Percentiles rank a stretch among this genome's conserved stretches.
Evolutionary conservation across 2,888 invertebrate species (phyloP).

Genomic region (Choristoneura rosaceana): DNA sequence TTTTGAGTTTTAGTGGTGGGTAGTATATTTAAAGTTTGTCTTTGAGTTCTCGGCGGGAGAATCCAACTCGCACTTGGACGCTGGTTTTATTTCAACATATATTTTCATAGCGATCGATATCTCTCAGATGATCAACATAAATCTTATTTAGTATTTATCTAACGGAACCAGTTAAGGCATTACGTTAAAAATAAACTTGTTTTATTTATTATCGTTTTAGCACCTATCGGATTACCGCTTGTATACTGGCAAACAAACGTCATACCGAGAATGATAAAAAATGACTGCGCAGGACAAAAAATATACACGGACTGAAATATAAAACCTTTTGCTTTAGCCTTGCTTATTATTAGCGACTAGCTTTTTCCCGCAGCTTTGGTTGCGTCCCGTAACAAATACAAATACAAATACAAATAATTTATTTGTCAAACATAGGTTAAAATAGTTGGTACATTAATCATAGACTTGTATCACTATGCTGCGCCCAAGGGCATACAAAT

Average conservation of each 20-base stretch:
- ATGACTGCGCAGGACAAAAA: not conserved
- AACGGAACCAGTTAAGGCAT: constrained; percentile 35
- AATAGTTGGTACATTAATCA: no score
- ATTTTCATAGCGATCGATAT: not conserved
- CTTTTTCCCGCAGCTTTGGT: no score
- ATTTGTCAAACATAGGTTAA: no score
- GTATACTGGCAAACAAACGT: constrained; percentile 16
- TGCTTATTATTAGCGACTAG: no score
- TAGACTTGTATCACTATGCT: no score
- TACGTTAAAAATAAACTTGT: constrained; percentile 32
- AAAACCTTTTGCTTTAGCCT: not conserved
- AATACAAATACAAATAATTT: no score
- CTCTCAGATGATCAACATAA: constrained; percentile 11
- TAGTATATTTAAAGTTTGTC: no score
- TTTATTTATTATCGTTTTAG: constrained; percentile 25
- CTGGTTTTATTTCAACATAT: not conserved
- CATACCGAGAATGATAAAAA: constrained; percentile 13
- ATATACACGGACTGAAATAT: not conserved
- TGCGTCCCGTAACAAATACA: no score
- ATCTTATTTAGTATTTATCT: constrained; percentile 25
- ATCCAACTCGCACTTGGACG: not conserved
- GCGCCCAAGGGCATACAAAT: no score
- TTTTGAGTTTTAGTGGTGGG: no score
- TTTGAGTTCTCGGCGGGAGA: no score
- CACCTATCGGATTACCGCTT: constrained; percentile 30